Conservation (phyloP, 2,888 invertebrate genomes). For the Neria commutata region DNA sequence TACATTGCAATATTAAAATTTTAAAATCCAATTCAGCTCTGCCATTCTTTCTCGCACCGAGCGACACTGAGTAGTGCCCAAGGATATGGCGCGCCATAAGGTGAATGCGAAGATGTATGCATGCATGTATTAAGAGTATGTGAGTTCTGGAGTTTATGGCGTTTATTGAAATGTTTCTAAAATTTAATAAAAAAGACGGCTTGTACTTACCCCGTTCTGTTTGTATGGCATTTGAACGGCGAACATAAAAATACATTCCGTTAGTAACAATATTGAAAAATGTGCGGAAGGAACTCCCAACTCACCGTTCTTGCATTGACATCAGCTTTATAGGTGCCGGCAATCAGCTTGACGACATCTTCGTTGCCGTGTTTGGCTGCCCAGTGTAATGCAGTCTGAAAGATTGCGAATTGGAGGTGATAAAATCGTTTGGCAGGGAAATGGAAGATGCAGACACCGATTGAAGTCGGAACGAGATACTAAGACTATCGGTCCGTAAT, state of each 20-base stretch:
- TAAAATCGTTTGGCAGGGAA: slow-evolving; percentile 4
- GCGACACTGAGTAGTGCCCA: too few relatives aligned
- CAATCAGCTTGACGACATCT: slow-evolving; percentile 88
- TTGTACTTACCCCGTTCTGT: slow-evolving; percentile 58
- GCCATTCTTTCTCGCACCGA: too few relatives aligned
- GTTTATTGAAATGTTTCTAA: not conserved
- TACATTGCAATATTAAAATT: not conserved
- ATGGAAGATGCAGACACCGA: not conserved
- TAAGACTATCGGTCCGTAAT: too few relatives aligned
- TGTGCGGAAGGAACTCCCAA: too few relatives aligned
- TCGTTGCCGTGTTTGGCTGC: slow-evolving; percentile 93
- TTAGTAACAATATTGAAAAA: too few relatives aligned
- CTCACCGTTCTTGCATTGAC: slow-evolving; percentile 85
- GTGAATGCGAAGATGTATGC: too few relatives aligned
- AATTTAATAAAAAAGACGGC: not conserved
- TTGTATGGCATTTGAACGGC: not conserved
- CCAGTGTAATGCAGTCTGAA: slow-evolving; percentile 95
- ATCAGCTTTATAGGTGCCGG: slow-evolving; percentile 83
- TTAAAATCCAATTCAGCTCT: not conserved
- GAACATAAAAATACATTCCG: slow-evolving; percentile 6
- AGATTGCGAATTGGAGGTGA: slow-evolving; percentile 45
- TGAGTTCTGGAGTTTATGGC: too few relatives aligned
- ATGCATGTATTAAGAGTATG: too few relatives aligned
- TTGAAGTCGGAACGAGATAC: too few relatives aligned
- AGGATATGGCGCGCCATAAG: too few relatives aligned